Conservation (phyloP, 2,113 vertebrate species). For the Psettodes erumei region DNA sequence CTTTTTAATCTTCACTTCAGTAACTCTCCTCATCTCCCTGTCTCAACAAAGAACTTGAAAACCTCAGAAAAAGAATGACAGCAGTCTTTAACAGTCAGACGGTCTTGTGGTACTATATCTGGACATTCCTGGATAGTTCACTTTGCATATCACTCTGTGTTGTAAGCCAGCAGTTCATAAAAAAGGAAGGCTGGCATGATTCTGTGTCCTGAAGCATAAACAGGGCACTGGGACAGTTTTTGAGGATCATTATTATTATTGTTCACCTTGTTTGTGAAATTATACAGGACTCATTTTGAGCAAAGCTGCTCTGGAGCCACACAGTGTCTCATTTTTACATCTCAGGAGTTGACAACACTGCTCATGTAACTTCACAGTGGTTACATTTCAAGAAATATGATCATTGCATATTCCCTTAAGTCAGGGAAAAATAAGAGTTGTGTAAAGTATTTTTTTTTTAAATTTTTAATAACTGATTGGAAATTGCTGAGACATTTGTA, state of each 20-base stretch:
- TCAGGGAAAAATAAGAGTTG: neutral
- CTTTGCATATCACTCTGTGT: neutral
- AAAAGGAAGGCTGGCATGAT: neutral
- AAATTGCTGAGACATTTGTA: neutral
- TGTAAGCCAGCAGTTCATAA: no score
- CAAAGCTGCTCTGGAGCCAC: neutral
- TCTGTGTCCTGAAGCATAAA: neutral
- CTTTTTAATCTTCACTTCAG: no score
- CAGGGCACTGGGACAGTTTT: slow-evolving; percentile 9
- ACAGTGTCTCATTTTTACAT: neutral
- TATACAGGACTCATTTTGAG: slow-evolving; percentile 1
- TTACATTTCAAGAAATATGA: neutral
- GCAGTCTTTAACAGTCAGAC: neutral
- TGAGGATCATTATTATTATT: neutral
- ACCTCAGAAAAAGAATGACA: neutral
- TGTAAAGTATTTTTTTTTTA: neutral
- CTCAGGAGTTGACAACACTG: neutral
- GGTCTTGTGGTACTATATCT: neutral
- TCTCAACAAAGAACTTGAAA: neutral
- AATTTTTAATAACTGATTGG: neutral
- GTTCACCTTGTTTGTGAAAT: slow-evolving; percentile 2
- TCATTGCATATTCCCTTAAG: neutral
- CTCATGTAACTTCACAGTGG: neutral
- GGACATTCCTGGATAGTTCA: neutral
- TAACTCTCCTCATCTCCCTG: no score